These are phyloP conservation scores for Drosophila ohnishii DNA, from an alignment of 1,140 invertebrate genomes.

Conservation along the genomic window DNA sequence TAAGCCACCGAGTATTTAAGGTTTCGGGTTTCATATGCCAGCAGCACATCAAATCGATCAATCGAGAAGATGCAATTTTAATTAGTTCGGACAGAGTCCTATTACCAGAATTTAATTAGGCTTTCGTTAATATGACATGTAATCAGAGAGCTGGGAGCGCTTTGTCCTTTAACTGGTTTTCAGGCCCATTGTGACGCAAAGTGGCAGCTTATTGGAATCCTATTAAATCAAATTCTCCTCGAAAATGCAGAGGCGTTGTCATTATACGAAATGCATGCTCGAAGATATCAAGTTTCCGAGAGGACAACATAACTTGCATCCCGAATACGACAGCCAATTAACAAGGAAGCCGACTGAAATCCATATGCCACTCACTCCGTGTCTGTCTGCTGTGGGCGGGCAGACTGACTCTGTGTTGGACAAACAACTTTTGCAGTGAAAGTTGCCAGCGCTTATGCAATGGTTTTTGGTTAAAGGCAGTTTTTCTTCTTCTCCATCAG, in stretches of 20 bases:
- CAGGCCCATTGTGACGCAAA: conserved; percentile 16
- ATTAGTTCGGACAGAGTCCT: conserved; percentile 29
- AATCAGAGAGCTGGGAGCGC: conserved; percentile 1
- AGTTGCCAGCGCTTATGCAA: conserved; percentile 25
- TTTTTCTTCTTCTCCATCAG: background rate
- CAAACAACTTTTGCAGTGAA: conserved; percentile 5
- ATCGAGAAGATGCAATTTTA: conserved; percentile 35
- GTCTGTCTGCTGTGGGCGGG: conserved; percentile 4
- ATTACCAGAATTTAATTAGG: conserved; percentile 18
- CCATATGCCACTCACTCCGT: conserved; percentile 32
- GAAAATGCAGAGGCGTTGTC: background rate
- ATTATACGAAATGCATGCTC: conserved; percentile 8
- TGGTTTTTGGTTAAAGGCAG: conserved; percentile 19
- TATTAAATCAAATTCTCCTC: conserved; percentile 6
- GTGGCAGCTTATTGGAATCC: conserved; percentile 29
- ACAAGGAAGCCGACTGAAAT: conserved; percentile 17
- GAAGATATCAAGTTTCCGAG: conserved; percentile 10
- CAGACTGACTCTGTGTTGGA: conserved; percentile 3
- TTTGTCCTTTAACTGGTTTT: background rate
- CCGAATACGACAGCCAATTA: conserved; percentile 27
- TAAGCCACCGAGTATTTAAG: conserved; percentile 6
- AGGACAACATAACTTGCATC: conserved; percentile 5
- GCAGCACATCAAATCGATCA: conserved; percentile 27
- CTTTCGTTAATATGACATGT: conserved; percentile 15
- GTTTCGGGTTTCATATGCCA: conserved; percentile 3